Percentiles rank a stretch among this genome's conserved stretches.
Conservation (phyloP, 2,797 vertebrate species). For the Syncerus caffer region DNA sequence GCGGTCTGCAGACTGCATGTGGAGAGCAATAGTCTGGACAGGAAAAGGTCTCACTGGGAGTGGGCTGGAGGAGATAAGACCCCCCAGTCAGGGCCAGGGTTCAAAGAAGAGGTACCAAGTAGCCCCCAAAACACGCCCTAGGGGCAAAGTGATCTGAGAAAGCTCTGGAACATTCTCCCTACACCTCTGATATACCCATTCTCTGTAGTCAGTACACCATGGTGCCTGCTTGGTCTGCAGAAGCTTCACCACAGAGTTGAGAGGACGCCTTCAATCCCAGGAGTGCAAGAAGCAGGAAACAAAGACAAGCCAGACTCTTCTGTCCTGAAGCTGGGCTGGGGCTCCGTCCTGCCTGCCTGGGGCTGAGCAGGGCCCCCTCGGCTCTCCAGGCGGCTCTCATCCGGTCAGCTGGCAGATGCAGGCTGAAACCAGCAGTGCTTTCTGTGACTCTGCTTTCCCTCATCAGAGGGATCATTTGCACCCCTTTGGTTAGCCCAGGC, state of each 20-base stretch:
- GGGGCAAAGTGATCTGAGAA: not conserved
- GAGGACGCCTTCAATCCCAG: not conserved
- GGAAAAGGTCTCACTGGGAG: not conserved
- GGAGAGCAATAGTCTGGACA: not conserved
- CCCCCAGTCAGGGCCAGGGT: not conserved
- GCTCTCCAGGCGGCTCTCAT: not conserved
- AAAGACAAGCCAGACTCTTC: not conserved
- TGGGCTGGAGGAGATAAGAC: no score
- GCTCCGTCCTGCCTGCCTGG: no score
- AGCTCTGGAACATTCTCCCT: not conserved
- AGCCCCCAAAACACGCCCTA: not conserved
- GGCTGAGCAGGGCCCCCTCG: not conserved
- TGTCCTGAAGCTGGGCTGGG: not conserved
- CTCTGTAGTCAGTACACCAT: not conserved
- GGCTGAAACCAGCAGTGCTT: not conserved
- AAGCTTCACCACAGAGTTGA: not conserved
- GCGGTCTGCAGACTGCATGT: not conserved
- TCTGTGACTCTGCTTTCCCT: not conserved
- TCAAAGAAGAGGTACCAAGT: not conserved
- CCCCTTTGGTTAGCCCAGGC: not conserved
- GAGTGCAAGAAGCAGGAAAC: not conserved
- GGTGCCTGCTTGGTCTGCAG: not conserved
- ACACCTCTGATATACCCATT: accelerated
- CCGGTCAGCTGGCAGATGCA: not conserved
- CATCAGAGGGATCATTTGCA: not conserved